Evolutionary conservation across 2,113 vertebrate genomes (phyloP), one percentile per base, ranked within the genome.

Genomic region (Andinoacara biseriatus): DNA sequence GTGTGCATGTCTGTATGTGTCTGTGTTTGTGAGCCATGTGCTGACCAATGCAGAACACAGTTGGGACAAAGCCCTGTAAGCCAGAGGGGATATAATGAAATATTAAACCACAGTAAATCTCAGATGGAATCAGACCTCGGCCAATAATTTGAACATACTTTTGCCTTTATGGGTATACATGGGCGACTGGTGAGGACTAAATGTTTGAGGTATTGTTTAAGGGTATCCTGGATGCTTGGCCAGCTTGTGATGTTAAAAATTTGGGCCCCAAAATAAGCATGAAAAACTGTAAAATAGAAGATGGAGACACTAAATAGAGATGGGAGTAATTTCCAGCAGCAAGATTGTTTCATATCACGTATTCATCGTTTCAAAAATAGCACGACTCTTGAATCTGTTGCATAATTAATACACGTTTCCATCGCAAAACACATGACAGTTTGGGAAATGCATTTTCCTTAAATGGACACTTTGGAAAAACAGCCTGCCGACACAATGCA

Each of bases 91-190:
- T 92, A 84, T 63, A 86, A 90, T 87, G 81, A 90, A 91, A 93
- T 92, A 92, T 93, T 92, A 90, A 89, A 91, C 84, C 78, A 72
- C 4, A 46, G 63, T 84, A 84, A 91, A 92, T 90, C 89, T 76
- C 83, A 87, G 84, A 59, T 85, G 78, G 88, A 78, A 91, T 93
- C 90, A 90, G 75, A 87, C 72, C 74, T 58, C 57, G 35, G 84
- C 82, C 85, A 83, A 76, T 83, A 58, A 89, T 78, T 76, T 52
- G 33, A 86, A 65, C 67, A 75, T 62, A 61, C 60, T 79, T 83
- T 43, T 13, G 57, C 72, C 38, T 84, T 84, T 67, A 84, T 58
- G 76, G 62, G 58, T 9, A 76, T 13, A 33, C 29, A 58, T 4
- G 13, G n/a, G 62, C 54, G 26, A 52, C 62, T 82, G 60, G 24